phyloP scores from a whole-genome alignment of 2,113 vertebrate genomes.

The Thamnophis sirtalis region DNA sequence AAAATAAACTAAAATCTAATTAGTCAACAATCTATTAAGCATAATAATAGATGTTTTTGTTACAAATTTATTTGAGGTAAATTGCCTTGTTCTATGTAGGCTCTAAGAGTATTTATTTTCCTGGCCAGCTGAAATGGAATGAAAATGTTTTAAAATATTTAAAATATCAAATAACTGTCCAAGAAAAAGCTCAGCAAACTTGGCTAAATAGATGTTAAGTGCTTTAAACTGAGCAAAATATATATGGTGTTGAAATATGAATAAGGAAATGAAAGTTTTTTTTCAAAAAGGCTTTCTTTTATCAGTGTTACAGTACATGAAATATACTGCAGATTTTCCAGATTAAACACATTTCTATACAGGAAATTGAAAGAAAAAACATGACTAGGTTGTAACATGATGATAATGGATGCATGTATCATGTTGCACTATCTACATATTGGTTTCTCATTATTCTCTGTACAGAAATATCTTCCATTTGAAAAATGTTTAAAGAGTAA shows the following conservation, averaged over 20 bases:
- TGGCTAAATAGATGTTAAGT: slow-evolving; percentile 10
- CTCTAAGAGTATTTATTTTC: background rate
- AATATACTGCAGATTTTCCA: background rate
- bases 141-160: background rate
- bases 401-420: background rate
- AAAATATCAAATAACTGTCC: slow-evolving; percentile 1
- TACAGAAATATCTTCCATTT: background rate
- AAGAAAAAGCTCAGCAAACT: slow-evolving; percentile 24
- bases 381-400: background rate
- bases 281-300: background rate
- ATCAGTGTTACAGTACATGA: background rate
- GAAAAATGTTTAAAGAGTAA: background rate
- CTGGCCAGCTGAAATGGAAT: background rate
- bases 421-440: background rate
- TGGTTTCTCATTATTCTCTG: background rate
- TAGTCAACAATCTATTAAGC: background rate
- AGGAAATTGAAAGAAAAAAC: background rate
- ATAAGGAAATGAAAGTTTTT: slow-evolving; percentile 18
- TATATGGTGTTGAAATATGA: slow-evolving; percentile 46
- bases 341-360: background rate
- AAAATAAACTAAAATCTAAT: background rate
- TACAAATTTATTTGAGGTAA: background rate
- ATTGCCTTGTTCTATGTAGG: background rate
- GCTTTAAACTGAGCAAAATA: slow-evolving; percentile 36
- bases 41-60: background rate